Evolutionary conservation across 2,797 vertebrate genomes (phyloP).

Genomic region (Neoniphon sammara): DNA sequence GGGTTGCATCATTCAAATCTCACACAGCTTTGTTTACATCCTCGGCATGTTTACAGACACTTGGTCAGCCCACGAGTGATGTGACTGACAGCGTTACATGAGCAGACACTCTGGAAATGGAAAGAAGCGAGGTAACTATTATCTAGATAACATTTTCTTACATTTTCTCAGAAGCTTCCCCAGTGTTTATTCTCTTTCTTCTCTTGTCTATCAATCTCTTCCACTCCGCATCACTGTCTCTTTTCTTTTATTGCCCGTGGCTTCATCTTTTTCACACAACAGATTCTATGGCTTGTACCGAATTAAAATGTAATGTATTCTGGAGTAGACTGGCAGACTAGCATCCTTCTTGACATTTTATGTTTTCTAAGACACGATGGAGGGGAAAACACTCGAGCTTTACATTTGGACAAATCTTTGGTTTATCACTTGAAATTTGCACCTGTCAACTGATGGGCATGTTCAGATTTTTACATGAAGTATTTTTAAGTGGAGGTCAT

Average conservation of each 20-base stretch:
- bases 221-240: conserved; percentile 7
- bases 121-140: conserved; percentile 8
- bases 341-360: conserved; percentile 16
- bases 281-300: conserved; percentile 21
- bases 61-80: conserved; percentile 14
- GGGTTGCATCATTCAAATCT: conserved; percentile 30
- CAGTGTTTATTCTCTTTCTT: not conserved
- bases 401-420: not conserved
- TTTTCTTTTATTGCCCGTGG: too few relatives aligned
- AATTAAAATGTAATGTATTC: conserved; percentile 51
- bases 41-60: conserved; percentile 6
- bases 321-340: conserved; percentile 23
- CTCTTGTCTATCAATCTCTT: conserved; percentile 17
- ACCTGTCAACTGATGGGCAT: not conserved
- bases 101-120: conserved; percentile 25
- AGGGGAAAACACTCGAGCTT: conserved; percentile 1
- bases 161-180: conserved; percentile 2
- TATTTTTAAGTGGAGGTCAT: conserved; percentile 1
- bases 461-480: not conserved
- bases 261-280: conserved; percentile 44
- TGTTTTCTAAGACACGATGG: not conserved
- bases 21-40: conserved; percentile 10
- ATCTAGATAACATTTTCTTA: conserved; percentile 5
- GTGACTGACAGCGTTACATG: conserved; percentile 21
- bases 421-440: not conserved